phyloP scores from a whole-genome alignment of 2,113 vertebrate species.

The Noctilio leporinus region DNA sequence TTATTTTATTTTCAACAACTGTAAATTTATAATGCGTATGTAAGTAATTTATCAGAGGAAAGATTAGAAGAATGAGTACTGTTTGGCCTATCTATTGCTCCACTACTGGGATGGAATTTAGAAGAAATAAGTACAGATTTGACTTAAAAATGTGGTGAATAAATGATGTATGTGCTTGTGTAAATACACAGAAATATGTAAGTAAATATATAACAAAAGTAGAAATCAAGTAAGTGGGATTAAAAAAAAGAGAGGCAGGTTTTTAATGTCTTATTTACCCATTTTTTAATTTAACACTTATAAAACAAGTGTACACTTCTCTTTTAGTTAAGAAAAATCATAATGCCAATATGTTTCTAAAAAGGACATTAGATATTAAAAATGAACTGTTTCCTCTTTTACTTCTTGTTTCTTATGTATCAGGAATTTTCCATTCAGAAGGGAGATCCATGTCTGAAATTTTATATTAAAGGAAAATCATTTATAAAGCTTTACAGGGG shows the following conservation, averaged over 20 bases:
- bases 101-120: neutral
- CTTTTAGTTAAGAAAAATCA: neutral
- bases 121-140: neutral
- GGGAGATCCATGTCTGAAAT: neutral
- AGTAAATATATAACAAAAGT: neutral
- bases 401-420: neutral
- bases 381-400: neutral
- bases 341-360: neutral
- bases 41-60: neutral
- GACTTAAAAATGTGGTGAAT: neutral
- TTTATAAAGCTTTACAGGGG: slow-evolving; percentile 13
- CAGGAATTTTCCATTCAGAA: slow-evolving; percentile 8
- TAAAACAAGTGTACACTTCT: neutral
- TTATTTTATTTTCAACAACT: slow-evolving; percentile 5
- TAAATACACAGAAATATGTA: neutral
- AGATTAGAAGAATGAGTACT: neutral
- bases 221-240: neutral
- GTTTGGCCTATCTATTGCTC: neutral
- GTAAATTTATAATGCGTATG: neutral
- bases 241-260: neutral
- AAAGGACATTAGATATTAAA: neutral
- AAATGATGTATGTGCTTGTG: neutral
- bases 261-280: neutral
- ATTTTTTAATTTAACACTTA: neutral
- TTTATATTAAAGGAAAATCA: slow-evolving; percentile 17